Evolutionary conservation across 1,140 invertebrate genomes (phyloP), one percentile per base, ranked within the genome.

Genomic region (Cotesia typhae): DNA sequence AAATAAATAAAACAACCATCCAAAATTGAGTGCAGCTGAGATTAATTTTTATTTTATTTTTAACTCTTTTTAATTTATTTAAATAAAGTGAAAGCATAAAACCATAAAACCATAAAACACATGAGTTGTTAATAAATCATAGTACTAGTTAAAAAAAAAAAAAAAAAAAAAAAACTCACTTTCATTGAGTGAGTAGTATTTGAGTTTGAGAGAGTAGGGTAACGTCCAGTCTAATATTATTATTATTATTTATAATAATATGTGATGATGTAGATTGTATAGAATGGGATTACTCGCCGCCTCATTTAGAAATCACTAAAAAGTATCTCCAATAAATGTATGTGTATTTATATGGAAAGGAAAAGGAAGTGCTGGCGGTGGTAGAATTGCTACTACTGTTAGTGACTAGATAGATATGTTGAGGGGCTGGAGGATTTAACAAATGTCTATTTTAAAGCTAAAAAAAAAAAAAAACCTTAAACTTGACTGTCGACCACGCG

Each of bases 381-480:
- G 28, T 28, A 28, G 28, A 1, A 28, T 3, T 28, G 28, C 28
- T 28, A 28, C 28, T 41, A 41, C 38, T 20, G 14, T 9, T 9
- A 10, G 51, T 36, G 7, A 68, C 28, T 51, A 59, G 9, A 59
- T 37, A 41, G 38, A 47, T 28, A 36, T 60, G 28, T n/a, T 47
- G 17, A 35, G 68, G 38, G 41, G 41, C 41, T 10, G 41, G 41
- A 47, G 41, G 41, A 28, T 28, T 28, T 28, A 28, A 28, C 28
- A 74, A 71, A 68, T 69, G 61, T 72, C 57, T 71, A 75, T 75
- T 75, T 75, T 65, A 55, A 59, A 67, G 14, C 3, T 51, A 14
- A 14, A 14, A 14, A 14, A 14, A 14, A 14, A 9, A 52, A 71
- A 51, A 66, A 65, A 14, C 36, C 59, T 70, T 41, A 59, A 55